phyloP scores from a whole-genome alignment of 92 coral and sea anemone species.

The Heliopora coerulea region DNA sequence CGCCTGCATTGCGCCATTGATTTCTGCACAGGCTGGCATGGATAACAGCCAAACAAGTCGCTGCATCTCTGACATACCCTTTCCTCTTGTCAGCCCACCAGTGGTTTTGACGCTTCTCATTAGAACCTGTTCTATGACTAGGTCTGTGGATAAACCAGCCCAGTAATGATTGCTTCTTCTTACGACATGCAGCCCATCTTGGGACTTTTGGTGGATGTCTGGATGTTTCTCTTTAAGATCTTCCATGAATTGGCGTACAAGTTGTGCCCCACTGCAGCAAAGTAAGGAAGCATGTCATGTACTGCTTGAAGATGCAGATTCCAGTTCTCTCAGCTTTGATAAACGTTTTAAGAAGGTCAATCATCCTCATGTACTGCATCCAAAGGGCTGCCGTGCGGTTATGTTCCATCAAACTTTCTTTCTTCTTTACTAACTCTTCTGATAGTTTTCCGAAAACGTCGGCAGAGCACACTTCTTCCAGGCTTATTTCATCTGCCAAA shows the following conservation, averaged over 20 bases:
- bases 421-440: no score
- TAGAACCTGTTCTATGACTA: conserved; percentile 42
- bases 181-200: conserved; percentile 37
- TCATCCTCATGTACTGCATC: no score
- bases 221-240: conserved; percentile 22
- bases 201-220: conserved; percentile 35
- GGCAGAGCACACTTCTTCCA: conserved; percentile 1
- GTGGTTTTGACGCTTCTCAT: conserved; percentile 47
- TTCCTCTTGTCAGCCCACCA: conserved; percentile 57
- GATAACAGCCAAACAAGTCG: no score
- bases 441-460: not conserved
- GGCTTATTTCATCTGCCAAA: conserved; percentile 19
- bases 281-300: conserved; percentile 23
- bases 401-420: conserved; percentile 9
- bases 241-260: conserved; percentile 38
- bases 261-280: conserved; percentile 40
- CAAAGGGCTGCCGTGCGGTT: no score
- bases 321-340: conserved; percentile 38
- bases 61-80: conserved; percentile 44
- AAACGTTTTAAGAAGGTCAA: no score
- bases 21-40: no score
- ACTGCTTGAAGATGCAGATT: conserved; percentile 47
- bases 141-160: conserved; percentile 55
- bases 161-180: conserved; percentile 54
- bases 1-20: no score